These are phyloP conservation scores for Lucinisca nassula DNA, from an alignment of 2,888 invertebrate genomes.

Conservation along the genomic window DNA sequence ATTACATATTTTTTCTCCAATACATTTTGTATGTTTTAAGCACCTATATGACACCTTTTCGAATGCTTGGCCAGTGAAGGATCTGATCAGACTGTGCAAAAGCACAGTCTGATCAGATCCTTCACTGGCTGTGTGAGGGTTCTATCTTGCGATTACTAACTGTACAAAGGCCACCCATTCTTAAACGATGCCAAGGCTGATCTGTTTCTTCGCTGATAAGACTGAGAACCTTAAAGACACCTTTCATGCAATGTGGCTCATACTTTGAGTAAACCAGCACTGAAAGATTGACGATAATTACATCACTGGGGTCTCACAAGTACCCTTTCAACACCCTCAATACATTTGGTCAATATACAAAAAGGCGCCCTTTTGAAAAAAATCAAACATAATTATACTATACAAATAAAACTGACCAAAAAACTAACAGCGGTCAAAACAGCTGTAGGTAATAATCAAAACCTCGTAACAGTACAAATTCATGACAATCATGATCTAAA, in stretches of 20 bases:
- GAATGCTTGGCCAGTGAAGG: too few species aligned
- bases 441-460: constrained; percentile 13
- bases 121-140: too few species aligned
- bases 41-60: too few species aligned
- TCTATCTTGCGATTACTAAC: too few species aligned
- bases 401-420: constrained; percentile 5
- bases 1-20: background rate
- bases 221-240: too few species aligned
- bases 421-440: constrained; percentile 13
- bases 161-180: too few species aligned
- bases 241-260: too few species aligned
- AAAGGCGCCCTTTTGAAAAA: constrained; percentile 11
- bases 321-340: background rate
- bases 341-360: background rate
- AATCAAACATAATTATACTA: constrained; percentile 13
- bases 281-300: background rate
- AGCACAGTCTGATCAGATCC: too few species aligned
- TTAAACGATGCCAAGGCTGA: too few species aligned
- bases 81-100: too few species aligned
- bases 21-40: background rate
- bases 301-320: background rate
- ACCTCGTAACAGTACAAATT: constrained; percentile 1
- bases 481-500: background rate
- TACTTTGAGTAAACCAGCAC: background rate
- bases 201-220: too few species aligned